Evolutionary conservation across 37 sponge, comb jelly and placozoan species (phyloP), one percentile per base, ranked within the genome.

Genomic region (Halichondria panicea): DNA sequence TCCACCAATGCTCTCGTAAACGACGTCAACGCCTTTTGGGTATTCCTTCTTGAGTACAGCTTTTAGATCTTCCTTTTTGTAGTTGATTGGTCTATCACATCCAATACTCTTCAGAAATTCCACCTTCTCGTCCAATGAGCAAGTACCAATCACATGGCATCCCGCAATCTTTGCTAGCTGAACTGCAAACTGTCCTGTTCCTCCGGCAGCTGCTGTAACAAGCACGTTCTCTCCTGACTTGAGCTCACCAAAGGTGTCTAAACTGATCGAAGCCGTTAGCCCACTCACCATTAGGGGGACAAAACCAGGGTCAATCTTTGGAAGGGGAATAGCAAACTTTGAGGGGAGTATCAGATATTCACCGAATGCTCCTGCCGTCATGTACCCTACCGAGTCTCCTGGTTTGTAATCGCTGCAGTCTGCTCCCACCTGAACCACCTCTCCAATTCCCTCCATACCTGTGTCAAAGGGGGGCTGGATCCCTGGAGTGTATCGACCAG

Each of bases 61-160:
- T 18, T 71, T 74, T n/a, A 88, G 43, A 59, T 77, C 55, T 42
- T 92, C 92, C 50, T 55, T 67, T 56, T 83, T 88, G 76, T 92
- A 92, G 81, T 92, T 92, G 53, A 92, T 79, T 56, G 89, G 81
- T 18, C 90, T 71, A 68, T 92, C 80, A 41, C 92, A 92, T 5
- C 92, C 92, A 21, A 92, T 58, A 2, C 24, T 34, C 19, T 50
- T 50, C 24, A 92, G 62, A 56, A 92, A 88, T 21, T 83, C 69
- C 37, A 67, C 81, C 35, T 92, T 92, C 35, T 83, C 65, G 19
- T 88, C 81, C 19, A 72, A 57, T 24, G 92, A 92, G 41, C 92
- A 92, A 21, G 92, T 92, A 19, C 92, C 92, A 13, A 92, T 88
- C 55, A 92, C 92, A 72, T 92, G 84, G 62, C 92, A 92, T 12